Conservation (phyloP, 2,797 vertebrate genomes). For the Adelosebastes latens region DNA sequence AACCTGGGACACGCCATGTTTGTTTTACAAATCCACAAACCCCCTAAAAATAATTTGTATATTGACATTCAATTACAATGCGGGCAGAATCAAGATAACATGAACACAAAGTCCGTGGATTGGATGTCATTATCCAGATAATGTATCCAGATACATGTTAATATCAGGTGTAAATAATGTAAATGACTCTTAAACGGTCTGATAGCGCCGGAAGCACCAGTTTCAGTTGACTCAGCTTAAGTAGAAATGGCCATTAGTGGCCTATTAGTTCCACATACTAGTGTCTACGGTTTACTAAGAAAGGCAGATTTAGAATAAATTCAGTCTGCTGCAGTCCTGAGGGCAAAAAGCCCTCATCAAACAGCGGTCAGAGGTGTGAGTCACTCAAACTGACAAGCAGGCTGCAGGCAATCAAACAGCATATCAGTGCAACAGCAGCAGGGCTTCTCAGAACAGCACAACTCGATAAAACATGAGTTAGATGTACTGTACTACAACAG, state of each 20-base stretch:
- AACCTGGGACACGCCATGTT: neutral
- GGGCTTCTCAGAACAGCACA: constrained; percentile 18
- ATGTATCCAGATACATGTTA: neutral
- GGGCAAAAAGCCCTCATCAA: constrained; percentile 25
- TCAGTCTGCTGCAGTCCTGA: constrained; percentile 4
- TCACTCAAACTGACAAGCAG: constrained; percentile 35
- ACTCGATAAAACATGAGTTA: constrained; percentile 19
- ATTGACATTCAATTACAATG: neutral
- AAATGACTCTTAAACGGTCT: neutral
- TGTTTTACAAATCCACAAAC: neutral
- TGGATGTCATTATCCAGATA: neutral
- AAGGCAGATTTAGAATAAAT: neutral
- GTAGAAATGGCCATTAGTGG: neutral
- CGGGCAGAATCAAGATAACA: neutral
- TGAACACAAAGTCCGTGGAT: neutral
- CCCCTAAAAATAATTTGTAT: neutral
- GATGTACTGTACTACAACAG: constrained; percentile 13
- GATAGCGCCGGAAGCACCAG: neutral
- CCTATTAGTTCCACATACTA: too few relatives aligned
- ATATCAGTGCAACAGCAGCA: constrained; percentile 9
- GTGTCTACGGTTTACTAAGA: neutral
- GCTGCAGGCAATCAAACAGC: constrained; percentile 41
- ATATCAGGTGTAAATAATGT: neutral
- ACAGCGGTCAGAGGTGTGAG: constrained; percentile 26
- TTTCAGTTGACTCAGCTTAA: neutral